Base-by-base conservation (phyloP, 2,888 invertebrate species). In the Meghimatium bilineatum region DNA sequence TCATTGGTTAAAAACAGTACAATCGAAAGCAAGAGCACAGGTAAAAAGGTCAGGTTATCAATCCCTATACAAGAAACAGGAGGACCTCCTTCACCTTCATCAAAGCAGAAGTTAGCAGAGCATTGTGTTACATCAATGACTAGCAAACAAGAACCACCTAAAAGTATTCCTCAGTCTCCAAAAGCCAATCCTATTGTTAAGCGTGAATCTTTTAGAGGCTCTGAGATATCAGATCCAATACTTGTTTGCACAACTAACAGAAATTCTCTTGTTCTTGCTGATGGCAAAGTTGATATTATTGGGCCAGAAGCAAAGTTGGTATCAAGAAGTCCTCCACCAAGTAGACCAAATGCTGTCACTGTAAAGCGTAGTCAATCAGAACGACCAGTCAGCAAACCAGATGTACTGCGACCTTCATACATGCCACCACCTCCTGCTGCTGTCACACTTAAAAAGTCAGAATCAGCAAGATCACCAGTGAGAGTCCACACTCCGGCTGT, bases 191-290 rank as follows among this genome's bases (percentile, higher is more conserved):
- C 80, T 26, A 85, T 90, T 34, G 87, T 89, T 14, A 90, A 89
- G 80, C 88, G 89, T 79, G 87, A 90, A 29, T 90, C 90, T 29
- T 86, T 91, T 36, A 87, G 88, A 12, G 87, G 90, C 49, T 80
- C 88, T 0, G 89, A 91, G 78, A 92, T 92, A 34, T 92, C 91
- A 3, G 89, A 86, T 34, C 91, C 91, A 38, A 89, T 92, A 8
- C 85, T 92, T 38, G 89, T 90, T 8, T 91, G 91, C 85, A 92
- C 91, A 44, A 92, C 91, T 29, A 91, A 91, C 84, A 86, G 91
- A 36, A 87, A 90, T 78, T 91, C 91, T 23, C 88, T 89, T 74
- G 90, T 90, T 72, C 88, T 91, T 75, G 88, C 87, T 17, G 86
- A 88, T 56, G 83, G 85, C 29, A 83, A 86, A 38, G 78, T 86